Conservation (phyloP, 2,113 vertebrate species). For the Marmota monax region DNA sequence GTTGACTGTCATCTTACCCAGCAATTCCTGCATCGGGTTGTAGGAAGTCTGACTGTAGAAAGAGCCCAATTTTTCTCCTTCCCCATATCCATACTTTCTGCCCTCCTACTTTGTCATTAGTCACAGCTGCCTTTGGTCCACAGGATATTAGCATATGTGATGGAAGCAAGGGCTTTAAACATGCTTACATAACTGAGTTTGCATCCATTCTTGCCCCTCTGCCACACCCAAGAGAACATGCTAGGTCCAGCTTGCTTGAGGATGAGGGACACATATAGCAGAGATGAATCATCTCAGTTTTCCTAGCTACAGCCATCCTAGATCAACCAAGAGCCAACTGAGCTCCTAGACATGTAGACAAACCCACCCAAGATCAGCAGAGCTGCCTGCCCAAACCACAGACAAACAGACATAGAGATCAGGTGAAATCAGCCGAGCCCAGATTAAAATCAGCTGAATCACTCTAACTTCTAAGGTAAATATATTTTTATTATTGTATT, state of each 20-base stretch:
- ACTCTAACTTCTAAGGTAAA: background rate
- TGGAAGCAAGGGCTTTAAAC: background rate
- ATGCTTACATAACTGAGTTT: rapidly evolving
- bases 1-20: slow-evolving; percentile 8
- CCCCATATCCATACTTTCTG: background rate
- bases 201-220: background rate
- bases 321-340: background rate
- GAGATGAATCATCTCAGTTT: background rate
- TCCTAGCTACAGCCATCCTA: background rate
- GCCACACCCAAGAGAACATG: background rate
- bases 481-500: background rate
- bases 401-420: background rate
- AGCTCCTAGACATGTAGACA: background rate
- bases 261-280: background rate
- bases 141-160: background rate
- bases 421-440: background rate
- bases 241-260: background rate
- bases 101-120: background rate
- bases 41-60: background rate
- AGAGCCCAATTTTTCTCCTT: background rate
- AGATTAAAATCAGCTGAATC: background rate
- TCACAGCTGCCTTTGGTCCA: background rate
- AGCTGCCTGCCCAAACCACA: background rate
- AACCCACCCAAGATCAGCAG: background rate
- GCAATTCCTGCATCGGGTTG: background rate